These are phyloP conservation scores for Passer montanus DNA, from an alignment of 2,113 vertebrate species.

Conservation along the genomic window DNA sequence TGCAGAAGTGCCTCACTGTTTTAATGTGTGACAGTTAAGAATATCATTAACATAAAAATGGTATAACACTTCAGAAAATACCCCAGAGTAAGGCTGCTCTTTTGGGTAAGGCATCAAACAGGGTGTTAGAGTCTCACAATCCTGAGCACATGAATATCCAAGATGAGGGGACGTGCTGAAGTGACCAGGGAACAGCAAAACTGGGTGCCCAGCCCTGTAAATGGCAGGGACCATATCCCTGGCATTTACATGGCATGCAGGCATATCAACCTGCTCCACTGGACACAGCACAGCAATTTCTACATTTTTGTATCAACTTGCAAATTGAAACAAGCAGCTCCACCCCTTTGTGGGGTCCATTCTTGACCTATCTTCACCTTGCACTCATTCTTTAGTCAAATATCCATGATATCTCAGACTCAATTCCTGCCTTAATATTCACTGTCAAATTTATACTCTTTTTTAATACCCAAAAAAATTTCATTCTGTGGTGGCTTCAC, in stretches of 20 bases:
- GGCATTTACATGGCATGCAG: background rate
- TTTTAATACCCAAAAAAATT: background rate
- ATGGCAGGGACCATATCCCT: no score
- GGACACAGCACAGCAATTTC: background rate
- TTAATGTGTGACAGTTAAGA: background rate
- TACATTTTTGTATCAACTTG: background rate
- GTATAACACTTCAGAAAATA: background rate
- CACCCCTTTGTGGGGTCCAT: background rate
- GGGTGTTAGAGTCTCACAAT: accelerated
- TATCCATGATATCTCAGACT: background rate
- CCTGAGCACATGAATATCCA: background rate
- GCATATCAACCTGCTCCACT: accelerated
- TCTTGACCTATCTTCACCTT: background rate
- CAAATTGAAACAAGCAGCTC: background rate
- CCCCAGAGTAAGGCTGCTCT: background rate
- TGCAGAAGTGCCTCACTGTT: background rate
- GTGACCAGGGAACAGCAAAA: background rate
- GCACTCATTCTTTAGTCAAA: background rate
- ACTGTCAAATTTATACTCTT: background rate
- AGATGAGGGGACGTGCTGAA: background rate
- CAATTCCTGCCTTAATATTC: background rate
- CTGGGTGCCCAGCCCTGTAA: background rate
- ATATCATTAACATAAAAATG: background rate
- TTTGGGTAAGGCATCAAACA: background rate
- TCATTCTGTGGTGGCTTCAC: background rate